These are phyloP conservation scores for Anisognathus igniventris DNA, from an alignment of 2,797 vertebrate genomes.

Conservation along the genomic window DNA sequence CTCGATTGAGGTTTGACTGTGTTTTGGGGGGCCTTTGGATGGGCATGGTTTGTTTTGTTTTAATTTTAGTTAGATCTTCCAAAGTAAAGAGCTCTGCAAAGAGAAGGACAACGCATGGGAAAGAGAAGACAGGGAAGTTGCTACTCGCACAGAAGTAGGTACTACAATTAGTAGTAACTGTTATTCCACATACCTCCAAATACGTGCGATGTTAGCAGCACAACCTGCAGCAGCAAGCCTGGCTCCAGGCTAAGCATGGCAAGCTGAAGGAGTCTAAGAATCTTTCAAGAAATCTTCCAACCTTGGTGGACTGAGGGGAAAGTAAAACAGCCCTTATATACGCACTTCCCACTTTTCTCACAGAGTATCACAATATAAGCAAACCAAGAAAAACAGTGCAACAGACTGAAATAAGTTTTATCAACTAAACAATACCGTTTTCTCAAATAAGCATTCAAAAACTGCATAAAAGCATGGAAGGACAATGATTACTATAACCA, in stretches of 20 bases:
- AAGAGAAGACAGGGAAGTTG: not conserved
- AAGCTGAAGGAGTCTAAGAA: not conserved
- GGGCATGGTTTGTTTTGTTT: not conserved
- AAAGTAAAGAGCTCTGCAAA: not conserved
- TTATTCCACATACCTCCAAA: not conserved
- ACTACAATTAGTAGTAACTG: not conserved
- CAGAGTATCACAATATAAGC: not conserved
- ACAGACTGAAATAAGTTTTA: not conserved
- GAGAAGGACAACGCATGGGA: not conserved
- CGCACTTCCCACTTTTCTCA: not conserved
- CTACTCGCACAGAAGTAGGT: not conserved
- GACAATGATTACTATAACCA: not conserved
- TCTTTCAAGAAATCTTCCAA: not conserved
- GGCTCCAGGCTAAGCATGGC: not conserved
- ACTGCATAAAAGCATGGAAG: not conserved
- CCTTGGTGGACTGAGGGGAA: not conserved
- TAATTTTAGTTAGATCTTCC: not conserved
- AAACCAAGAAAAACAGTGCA: not conserved
- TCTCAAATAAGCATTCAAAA: not conserved
- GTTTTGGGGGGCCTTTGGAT: not conserved
- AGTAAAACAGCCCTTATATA: not conserved
- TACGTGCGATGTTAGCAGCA: not conserved
- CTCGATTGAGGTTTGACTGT: not conserved
- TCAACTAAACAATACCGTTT: not conserved
- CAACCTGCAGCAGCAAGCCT: not conserved